Conservation (phyloP, 2,113 vertebrate species). For the Neotragus moschatus region DNA sequence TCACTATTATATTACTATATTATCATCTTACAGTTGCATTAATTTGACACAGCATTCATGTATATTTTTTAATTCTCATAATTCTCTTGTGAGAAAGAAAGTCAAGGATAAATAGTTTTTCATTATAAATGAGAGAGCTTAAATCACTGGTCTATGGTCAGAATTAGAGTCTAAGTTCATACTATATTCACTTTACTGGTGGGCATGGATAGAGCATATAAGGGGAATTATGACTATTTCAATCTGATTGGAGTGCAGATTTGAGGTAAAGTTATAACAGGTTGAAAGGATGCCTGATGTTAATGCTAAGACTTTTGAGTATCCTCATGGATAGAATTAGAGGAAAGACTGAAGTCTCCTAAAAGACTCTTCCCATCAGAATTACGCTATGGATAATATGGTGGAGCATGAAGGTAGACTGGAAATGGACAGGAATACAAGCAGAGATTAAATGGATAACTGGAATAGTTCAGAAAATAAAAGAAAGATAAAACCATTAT, state of each 20-base stretch:
- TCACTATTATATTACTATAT: not conserved
- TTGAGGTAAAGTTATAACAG: not conserved
- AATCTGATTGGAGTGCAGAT: not conserved
- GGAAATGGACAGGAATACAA: not conserved
- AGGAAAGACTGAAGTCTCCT: not conserved
- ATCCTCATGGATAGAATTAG: not conserved
- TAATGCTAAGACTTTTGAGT: not conserved
- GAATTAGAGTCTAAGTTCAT: not conserved
- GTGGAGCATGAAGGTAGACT: not conserved
- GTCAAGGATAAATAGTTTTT: not conserved
- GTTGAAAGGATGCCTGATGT: not conserved
- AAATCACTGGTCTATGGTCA: not conserved
- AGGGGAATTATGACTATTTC: not conserved
- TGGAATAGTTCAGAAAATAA: not conserved
- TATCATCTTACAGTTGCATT: slow-evolving; percentile 14
- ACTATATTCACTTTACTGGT: not conserved
- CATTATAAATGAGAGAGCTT: not conserved
- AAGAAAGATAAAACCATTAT: not conserved
- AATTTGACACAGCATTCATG: not conserved
- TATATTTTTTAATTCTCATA: not conserved
- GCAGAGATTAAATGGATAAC: not conserved
- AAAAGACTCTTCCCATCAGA: not conserved
- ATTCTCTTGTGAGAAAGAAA: not conserved
- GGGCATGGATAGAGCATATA: not conserved
- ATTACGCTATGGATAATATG: not conserved